These are phyloP conservation scores for Colostygia pectinataria DNA, from an alignment of 2,888 invertebrate species.

Conservation along the genomic window DNA sequence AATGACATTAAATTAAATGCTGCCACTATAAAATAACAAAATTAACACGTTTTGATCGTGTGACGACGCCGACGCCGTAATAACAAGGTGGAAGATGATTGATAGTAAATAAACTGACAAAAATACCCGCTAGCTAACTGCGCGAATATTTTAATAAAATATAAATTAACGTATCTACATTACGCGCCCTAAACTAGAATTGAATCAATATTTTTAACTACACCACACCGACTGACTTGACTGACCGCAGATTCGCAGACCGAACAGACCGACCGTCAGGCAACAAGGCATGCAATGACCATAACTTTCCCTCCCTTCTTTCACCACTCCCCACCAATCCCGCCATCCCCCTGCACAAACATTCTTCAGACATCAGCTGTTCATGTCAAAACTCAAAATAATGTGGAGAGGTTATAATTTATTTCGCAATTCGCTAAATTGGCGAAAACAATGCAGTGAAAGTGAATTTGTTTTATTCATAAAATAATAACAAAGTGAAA, in stretches of 20 bases:
- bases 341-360: not conserved
- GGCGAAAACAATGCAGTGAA: conserved; percentile 15
- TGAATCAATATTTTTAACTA: too few relatives aligned
- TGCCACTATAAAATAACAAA: not conserved
- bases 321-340: not conserved
- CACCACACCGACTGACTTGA: too few relatives aligned
- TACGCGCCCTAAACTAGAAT: too few relatives aligned
- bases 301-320: not conserved
- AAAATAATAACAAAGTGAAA: conserved; percentile 16
- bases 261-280: too few relatives aligned
- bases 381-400: conserved; percentile 21
- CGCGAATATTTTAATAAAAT: too few relatives aligned
- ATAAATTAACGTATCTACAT: too few relatives aligned
- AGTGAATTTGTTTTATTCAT: conserved; percentile 6
- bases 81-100: too few relatives aligned
- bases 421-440: conserved; percentile 16
- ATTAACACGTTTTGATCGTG: not conserved
- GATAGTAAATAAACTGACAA: too few relatives aligned
- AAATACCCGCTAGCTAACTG: too few relatives aligned
- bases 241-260: too few relatives aligned
- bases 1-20: not conserved
- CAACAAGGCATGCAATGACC: too few relatives aligned
- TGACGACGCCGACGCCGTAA: too few relatives aligned
- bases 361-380: conserved; percentile 20
- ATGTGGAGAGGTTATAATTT: conserved; percentile 8